phyloP scores from a whole-genome alignment of 2,797 vertebrate species.

The Schizopygopsis pylzovi region DNA sequence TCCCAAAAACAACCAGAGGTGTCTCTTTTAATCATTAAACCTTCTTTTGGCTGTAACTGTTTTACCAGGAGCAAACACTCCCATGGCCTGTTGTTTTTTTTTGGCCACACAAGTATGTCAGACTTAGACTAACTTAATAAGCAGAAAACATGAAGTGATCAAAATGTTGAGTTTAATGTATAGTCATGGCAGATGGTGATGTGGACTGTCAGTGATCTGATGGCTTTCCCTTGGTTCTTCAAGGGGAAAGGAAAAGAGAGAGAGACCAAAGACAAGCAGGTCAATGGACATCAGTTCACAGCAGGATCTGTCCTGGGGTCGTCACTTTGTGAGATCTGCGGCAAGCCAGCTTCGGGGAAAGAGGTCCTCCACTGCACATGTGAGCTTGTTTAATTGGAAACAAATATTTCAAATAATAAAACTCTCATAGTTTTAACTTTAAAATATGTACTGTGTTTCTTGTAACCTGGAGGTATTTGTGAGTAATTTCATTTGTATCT shows the following conservation, averaged over 20 bases:
- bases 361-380: conserved; percentile 90
- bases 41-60: conserved; percentile 14
- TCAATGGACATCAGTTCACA: conserved; percentile 85
- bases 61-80: conserved; percentile 13
- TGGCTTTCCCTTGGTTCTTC: conserved; percentile 67
- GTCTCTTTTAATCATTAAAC: conserved; percentile 57
- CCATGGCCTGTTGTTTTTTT: background rate
- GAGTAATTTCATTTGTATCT: background rate
- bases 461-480: background rate
- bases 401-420: background rate
- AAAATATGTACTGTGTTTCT: background rate
- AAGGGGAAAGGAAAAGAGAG: conserved; percentile 89
- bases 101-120: background rate
- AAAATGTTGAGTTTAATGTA: no score
- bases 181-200: background rate
- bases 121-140: background rate
- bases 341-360: conserved; percentile 87
- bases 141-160: no score
- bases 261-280: conserved; percentile 83
- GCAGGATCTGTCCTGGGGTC: conserved; percentile 83
- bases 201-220: conserved; percentile 27
- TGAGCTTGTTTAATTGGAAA: conserved; percentile 74
- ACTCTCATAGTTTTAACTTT: background rate
- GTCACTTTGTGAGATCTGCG: conserved; percentile 86
- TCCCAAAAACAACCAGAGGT: conserved; percentile 13